Evolutionary conservation across 2,113 vertebrate species (phyloP).

Genomic region (Prionailurus bengalensis): DNA sequence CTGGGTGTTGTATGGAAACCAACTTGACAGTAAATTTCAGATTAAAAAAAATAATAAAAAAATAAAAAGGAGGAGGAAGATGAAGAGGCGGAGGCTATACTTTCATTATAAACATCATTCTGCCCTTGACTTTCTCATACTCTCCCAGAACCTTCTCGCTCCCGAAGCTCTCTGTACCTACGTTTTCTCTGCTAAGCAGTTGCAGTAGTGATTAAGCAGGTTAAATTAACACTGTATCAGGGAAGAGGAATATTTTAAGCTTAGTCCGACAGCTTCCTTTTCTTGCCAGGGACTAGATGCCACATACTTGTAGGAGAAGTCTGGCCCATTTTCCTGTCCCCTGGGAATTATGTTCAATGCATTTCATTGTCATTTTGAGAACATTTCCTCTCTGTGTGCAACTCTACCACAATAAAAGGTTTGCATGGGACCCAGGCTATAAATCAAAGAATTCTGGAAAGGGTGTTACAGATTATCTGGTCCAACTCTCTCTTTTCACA

Average conservation of each 20-base stretch:
- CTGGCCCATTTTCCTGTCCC: conserved; percentile 57
- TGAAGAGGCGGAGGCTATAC: background rate
- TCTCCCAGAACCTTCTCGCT: background rate
- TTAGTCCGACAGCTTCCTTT: conserved; percentile 65
- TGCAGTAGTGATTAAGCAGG: conserved; percentile 61
- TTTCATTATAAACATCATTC: conserved; percentile 22
- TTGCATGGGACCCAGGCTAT: background rate
- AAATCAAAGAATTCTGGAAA: conserved; percentile 51
- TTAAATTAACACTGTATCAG: conserved; percentile 57
- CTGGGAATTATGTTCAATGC: conserved; percentile 59
- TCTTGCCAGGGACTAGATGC: conserved; percentile 61
- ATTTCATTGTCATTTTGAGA: conserved; percentile 63
- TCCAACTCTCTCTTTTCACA: conserved; percentile 2
- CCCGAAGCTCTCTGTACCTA: background rate
- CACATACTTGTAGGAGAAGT: conserved; percentile 56
- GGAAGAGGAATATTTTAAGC: conserved; percentile 58
- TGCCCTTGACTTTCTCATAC: background rate
- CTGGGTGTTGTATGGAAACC: no score
- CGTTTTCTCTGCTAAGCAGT: background rate
- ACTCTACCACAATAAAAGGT: conserved; percentile 27
- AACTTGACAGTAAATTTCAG: no score
- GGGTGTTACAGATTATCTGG: background rate
- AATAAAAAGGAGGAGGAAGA: background rate
- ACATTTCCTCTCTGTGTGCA: conserved; percentile 59
- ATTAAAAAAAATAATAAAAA: no score